Evolutionary conservation across 1,140 invertebrate species (phyloP).

Genomic region (Penaeus japonicus): DNA sequence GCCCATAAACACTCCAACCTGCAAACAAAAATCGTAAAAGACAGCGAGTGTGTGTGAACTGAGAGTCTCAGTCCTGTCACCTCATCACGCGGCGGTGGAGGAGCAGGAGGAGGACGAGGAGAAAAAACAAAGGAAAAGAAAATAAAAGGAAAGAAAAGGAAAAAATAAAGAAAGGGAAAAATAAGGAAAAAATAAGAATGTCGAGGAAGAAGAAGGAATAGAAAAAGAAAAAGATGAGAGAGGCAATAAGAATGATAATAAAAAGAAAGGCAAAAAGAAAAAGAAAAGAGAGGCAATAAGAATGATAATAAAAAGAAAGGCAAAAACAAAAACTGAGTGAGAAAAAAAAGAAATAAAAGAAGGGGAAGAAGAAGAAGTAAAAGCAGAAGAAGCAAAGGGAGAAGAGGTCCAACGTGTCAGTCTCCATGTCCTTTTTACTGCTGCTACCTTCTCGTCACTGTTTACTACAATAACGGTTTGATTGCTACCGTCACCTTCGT

Average conservation of each 20-base stretch:
- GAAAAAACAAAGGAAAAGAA: not conserved
- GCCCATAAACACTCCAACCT: not conserved
- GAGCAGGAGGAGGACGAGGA: too few relatives aligned
- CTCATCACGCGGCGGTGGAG: too few relatives aligned
- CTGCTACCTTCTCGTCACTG: too few relatives aligned
- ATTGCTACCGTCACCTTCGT: too few relatives aligned
- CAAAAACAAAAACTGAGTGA: not conserved
- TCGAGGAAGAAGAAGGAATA: not conserved
- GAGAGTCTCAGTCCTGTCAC: not conserved
- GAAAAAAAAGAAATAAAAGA: not conserved
- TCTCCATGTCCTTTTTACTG: too few relatives aligned
- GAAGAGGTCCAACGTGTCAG: too few relatives aligned
- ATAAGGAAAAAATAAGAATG: not conserved
- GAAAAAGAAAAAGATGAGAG: not conserved
- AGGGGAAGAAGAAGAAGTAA: too few relatives aligned
- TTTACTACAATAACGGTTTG: too few relatives aligned
- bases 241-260: not conserved
- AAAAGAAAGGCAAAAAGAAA: not conserved
- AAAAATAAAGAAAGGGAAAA: not conserved
- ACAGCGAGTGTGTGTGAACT: not conserved
- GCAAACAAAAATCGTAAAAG: constrained; percentile 1
- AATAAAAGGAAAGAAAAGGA: not conserved
- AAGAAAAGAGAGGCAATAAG: not conserved
- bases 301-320: not conserved
- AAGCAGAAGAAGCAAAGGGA: too few relatives aligned